Evolutionary conservation across 2,113 vertebrate species (phyloP), one percentile per base, ranked within the genome.

Genomic region (Paralichthys olivaceus): DNA sequence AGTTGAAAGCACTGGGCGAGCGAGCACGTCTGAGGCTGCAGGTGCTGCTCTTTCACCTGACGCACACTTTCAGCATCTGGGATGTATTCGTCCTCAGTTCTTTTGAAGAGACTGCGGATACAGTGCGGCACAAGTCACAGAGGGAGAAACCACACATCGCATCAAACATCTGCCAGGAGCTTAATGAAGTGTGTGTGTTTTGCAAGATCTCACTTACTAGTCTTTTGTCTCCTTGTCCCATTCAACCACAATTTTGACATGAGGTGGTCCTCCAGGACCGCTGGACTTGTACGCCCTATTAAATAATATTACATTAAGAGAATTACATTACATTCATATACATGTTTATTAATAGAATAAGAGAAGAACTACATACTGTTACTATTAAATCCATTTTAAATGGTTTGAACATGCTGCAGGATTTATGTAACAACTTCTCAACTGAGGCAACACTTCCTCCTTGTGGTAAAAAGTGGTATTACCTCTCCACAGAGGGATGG

Each of bases 211-310:
- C 84, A 96, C 97, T 96, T 93, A 99, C 98, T 96, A 98, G 86
- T 99, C 97, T 91, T 97, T 99, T 17, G 98, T 99, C 89, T 99
- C 98, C 80, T 97, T 97, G 94, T 99, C 98, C 98, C 98, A 99
- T 81, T 99, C 98, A 22, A 99, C 97, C 22, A 99, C 96, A 53
- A 99, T 93, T 88, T 99, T 99, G 89, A 99, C 96, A 43, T 99
- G 98, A 88, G 97, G 95, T 0, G 97, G 96, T n/a, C 98, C 97
- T 20, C 98, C 98, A 12, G 96, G 95, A 60, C 97, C 97, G 55
- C 97, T 98, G 0, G 97, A 98, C 82, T 98, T 98, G 90, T 95
- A 94, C 13, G 96, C 95, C 90, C 96, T 98, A 84, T 58, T 70
- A 57, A 56, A 9, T 2, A 25, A 56, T 14, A 54, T 37, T 2